A percentile compares a stretch with the other conserved stretches of the same genome.
These are phyloP conservation scores for Muscina levida DNA, from an alignment of 2,888 invertebrate genomes.

Conservation along the genomic window DNA sequence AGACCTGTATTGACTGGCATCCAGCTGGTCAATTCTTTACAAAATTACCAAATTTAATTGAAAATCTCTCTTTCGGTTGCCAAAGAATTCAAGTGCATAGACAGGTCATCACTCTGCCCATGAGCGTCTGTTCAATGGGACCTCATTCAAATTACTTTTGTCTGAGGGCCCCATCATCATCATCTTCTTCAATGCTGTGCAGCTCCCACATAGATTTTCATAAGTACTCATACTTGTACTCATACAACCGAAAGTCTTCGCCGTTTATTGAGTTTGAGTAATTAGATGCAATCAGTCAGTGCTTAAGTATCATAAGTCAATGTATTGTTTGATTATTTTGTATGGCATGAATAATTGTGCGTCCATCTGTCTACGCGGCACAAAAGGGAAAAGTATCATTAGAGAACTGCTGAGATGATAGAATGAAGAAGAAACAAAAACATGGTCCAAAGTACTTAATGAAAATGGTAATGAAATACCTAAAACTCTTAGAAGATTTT, in stretches of 20 bases:
- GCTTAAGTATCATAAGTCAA: slow-evolving; percentile 75
- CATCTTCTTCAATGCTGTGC: no score
- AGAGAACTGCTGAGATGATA: slow-evolving; percentile 17
- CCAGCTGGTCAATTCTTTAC: no score
- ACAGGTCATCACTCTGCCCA: no score
- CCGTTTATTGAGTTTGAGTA: slow-evolving; percentile 69
- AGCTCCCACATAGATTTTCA: neutral
- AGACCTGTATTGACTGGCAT: no score
- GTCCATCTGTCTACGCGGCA: neutral
- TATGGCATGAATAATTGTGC: slow-evolving; percentile 17
- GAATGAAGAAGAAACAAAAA: neutral
- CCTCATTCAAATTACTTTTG: no score
- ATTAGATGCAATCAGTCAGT: slow-evolving; percentile 78
- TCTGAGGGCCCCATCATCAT: no score
- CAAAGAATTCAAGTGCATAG: no score
- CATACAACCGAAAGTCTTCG: no score
- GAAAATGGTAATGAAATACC: slow-evolving; percentile 38
- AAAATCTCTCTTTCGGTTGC: no score
- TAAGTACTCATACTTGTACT: neutral
- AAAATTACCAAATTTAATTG: no score
- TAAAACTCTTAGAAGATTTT: slow-evolving; percentile 23
- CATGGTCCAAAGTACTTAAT: slow-evolving; percentile 32
- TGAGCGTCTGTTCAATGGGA: no score
- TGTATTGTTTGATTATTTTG: slow-evolving; percentile 51
- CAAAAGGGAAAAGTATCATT: slow-evolving; percentile 25